Evolutionary conservation across 2,797 vertebrate genomes (phyloP), one percentile per base, ranked within the genome.

Genomic region (Otus scops): DNA sequence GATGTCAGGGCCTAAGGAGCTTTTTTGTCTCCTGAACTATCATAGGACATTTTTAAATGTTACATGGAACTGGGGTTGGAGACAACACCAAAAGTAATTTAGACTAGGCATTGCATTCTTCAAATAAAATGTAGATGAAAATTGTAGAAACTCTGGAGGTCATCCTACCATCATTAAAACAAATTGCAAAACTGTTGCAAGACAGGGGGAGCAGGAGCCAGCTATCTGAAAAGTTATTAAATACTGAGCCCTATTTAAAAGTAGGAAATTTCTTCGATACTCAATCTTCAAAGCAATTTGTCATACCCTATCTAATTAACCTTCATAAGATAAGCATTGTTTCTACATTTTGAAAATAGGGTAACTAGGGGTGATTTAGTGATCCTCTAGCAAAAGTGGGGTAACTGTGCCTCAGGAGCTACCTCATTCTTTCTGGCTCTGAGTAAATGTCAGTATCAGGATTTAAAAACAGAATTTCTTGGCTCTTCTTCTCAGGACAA

Each of bases 401-500:
- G 39, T 85, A 89, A 76, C 83, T 77, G 68, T 89, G 60, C 54
- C 85, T 93, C 43, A 77, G 43, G 16, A 86, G 36, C 20, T 69
- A 48, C 59, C 28, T 92, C 71, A 64, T 64, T 77, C 39, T 92
- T 92, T 91, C 87, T 91, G 68, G 51, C 68, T 64, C 39, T 68
- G 28, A 34, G 43, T 77, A 91, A 96, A 87, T 80, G 56, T 77
- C 91, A 89, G 32, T 80, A 85, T 71, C 32, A 61, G 32, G 38
- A 63, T 88, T 74, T 68, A 77, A 92, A 95, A 92, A 14, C 87
- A 88, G 17, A 92, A 85, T 95, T 74, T 87, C 75, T 91, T 93
- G 89, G 75, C 81, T 85, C 19, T 45, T 93, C n/a, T 82, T 93
- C 63, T 75, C 68, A 83, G 51, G 48, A 85, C 41, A 70, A 87